Conservation (phyloP, 2,888 invertebrate species). For the Agriopis marginaria region DNA sequence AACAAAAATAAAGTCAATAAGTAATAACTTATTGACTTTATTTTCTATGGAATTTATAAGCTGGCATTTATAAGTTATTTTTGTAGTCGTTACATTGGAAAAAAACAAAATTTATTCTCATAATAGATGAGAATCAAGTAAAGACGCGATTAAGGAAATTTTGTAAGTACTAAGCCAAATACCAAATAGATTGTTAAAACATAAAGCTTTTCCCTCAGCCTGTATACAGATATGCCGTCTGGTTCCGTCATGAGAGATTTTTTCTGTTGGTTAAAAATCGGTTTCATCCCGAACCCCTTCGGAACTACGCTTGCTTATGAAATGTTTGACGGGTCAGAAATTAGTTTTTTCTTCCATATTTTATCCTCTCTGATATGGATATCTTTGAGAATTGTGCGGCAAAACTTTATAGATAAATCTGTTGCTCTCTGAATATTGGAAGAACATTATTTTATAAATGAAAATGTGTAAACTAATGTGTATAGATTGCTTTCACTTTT, state of each 20-base stretch:
- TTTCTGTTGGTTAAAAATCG: constrained; percentile 69
- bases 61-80: constrained; percentile 5
- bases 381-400: constrained; percentile 30
- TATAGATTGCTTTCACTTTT: not conserved
- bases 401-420: constrained; percentile 37
- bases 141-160: not conserved
- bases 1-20: too few species aligned
- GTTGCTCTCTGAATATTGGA: constrained; percentile 15
- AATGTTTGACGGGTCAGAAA: constrained; percentile 79
- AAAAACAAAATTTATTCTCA: not conserved
- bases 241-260: constrained; percentile 49
- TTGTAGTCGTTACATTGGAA: constrained; percentile 5
- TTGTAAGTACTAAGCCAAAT: not conserved
- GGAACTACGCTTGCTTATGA: constrained; percentile 70
- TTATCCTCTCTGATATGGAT: constrained; percentile 44
- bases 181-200: not conserved
- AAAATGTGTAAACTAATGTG: not conserved
- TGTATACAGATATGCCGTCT: constrained; percentile 30
- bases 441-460: not conserved
- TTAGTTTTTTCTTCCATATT: constrained; percentile 67
- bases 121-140: not conserved
- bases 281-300: constrained; percentile 63
- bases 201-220: constrained; percentile 1
- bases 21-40: constrained; percentile 23
- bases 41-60: constrained; percentile 19